Evolutionary conservation across 1,140 invertebrate species (phyloP).

Genomic region (Aphis gossypii): DNA sequence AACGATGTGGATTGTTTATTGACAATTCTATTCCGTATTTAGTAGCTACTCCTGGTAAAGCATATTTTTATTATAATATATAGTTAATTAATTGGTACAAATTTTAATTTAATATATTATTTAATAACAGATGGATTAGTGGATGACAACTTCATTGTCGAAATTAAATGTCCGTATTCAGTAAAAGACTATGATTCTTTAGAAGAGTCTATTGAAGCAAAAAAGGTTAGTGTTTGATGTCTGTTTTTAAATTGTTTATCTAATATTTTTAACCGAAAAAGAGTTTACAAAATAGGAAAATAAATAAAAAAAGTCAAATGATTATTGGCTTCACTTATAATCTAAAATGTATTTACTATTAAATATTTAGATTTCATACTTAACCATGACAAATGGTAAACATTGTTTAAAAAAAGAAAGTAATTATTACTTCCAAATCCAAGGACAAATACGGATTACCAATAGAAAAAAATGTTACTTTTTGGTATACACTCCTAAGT

Average conservation of each 20-base stretch:
- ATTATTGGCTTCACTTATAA: not conserved
- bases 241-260: too few species aligned
- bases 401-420: not conserved
- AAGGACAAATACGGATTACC: not conserved
- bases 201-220: not conserved
- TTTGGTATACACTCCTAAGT: not conserved
- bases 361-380: not conserved
- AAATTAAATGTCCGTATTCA: slow-evolving; percentile 1
- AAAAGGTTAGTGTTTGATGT: not conserved
- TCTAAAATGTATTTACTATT: not conserved
- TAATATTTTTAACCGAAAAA: too few species aligned
- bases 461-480: not conserved
- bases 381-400: not conserved
- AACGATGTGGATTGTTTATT: slow-evolving; percentile 8
- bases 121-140: not conserved
- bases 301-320: not conserved
- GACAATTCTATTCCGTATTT: not conserved
- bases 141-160: not conserved
- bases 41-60: not conserved
- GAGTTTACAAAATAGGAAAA: not conserved
- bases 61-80: too few species aligned
- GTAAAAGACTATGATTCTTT: not conserved
- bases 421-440: not conserved
- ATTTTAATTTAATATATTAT: not conserved
- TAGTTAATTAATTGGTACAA: not conserved